Percentiles rank a stretch among this genome's conserved stretches.
Conservation (phyloP, 2,888 invertebrate genomes). For the Agonopterix subpropinquella region DNA sequence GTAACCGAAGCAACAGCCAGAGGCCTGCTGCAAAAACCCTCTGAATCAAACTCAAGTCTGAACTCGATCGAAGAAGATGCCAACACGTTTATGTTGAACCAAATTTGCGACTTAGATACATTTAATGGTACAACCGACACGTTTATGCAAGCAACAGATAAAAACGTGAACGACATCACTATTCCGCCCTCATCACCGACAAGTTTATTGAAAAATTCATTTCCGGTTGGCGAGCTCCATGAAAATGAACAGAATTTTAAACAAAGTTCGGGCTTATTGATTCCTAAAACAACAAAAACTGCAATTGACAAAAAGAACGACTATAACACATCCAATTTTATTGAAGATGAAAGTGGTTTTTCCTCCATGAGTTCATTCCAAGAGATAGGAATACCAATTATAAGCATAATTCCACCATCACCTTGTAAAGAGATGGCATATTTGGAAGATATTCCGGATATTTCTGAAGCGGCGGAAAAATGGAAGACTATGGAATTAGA, state of each 20-base stretch:
- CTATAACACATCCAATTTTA: conserved; percentile 48
- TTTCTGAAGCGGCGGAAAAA: conserved; percentile 40
- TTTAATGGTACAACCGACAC: too few relatives aligned
- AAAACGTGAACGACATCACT: too few relatives aligned
- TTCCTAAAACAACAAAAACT: conserved; percentile 24
- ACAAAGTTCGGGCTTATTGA: conserved; percentile 17
- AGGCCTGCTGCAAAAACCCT: too few relatives aligned
- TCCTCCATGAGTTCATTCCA: conserved; percentile 91
- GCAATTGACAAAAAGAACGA: conserved; percentile 39
- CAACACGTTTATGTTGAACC: too few relatives aligned
- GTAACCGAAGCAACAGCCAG: not conserved
- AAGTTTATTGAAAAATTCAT: too few relatives aligned
- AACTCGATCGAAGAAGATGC: too few relatives aligned
- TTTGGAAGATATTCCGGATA: conserved; percentile 36
- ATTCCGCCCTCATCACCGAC: too few relatives aligned
- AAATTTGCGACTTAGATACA: too few relatives aligned
- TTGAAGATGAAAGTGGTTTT: conserved; percentile 90
- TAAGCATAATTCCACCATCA: conserved; percentile 66
- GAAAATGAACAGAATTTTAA: conserved; percentile 24
- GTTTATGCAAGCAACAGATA: too few relatives aligned
- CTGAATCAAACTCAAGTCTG: too few relatives aligned
- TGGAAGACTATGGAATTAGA: conserved; percentile 57
- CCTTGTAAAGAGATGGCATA: conserved; percentile 58
- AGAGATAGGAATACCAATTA: conserved; percentile 83
- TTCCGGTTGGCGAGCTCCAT: conserved; percentile 12